phyloP scores from a whole-genome alignment of 2,113 vertebrate species.

The Silurus meridionalis region DNA sequence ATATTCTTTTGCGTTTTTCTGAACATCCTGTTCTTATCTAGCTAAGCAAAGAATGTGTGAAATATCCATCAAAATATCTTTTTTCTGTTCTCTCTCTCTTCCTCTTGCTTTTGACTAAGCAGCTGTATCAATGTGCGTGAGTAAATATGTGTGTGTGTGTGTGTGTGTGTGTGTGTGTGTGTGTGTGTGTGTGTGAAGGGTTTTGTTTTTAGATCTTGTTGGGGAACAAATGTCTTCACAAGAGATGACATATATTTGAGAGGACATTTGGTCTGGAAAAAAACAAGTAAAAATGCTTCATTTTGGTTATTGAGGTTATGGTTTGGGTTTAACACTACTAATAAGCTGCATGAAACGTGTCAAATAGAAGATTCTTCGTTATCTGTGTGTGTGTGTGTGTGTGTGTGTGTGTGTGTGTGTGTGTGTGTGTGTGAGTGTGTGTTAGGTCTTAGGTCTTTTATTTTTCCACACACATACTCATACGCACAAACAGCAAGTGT shows the following conservation, averaged over 20 bases:
- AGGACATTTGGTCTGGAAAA: neutral
- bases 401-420: neutral
- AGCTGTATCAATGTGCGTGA: neutral
- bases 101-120: conserved; percentile 22
- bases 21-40: conserved; percentile 24
- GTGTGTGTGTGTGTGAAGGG: neutral
- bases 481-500: neutral
- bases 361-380: neutral
- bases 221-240: neutral
- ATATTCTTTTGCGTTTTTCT: neutral
- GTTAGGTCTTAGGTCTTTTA: neutral
- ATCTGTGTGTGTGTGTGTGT: neutral
- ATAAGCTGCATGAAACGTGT: neutral
- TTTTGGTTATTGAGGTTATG: neutral
- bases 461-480: neutral
- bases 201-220: neutral
- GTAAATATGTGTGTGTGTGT: neutral
- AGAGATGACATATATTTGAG: neutral
- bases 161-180: neutral
- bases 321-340: neutral
- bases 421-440: neutral
- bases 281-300: neutral
- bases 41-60: conserved; percentile 4
- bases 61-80: neutral
- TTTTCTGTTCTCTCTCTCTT: neutral